Base-by-base conservation (phyloP, 2,113 vertebrate genomes). In the Microtus pennsylvanicus region DNA sequence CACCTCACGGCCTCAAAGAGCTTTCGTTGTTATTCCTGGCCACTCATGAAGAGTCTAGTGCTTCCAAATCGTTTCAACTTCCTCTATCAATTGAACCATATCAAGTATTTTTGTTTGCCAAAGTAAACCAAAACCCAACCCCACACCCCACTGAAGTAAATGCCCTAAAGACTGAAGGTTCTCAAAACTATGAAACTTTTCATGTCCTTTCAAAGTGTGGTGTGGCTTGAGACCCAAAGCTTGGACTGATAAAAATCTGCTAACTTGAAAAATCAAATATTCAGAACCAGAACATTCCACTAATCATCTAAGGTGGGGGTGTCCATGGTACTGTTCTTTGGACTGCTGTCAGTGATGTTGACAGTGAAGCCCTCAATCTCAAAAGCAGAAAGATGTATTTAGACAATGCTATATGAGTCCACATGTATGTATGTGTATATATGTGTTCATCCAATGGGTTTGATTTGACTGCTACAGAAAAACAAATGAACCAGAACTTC, bases 191-290 rank as follows among this genome's bases (percentile, higher is more conserved):
- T 92, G 42, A 19, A 89, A 17, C 35, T 9, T 87, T 82, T 83
- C 47, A 30, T 24, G 2, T 38, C 45, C 91, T 78, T 88, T 58
- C 63, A 77, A 78, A 94, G n/a, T 12, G 2, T 45, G 70, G 47
- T 93, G 12, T 75, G 10, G 42, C 47, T 19, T 67, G 58, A 89
- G 89, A 65, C 50, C 77, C 69, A 70, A 74, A 90, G 74, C 19
- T 83, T 65, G 21, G 5, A 55, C 8, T 87, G 26, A 87, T 26
- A 87, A 94, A 72, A 90, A 76, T n/a, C 24, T 76, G 61, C n/a
- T 63, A 77, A 90, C 35, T 92, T 92, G 50, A 90, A 90, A 74
- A 88, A 76, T 35, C 45, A 87, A 86, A 93, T 47, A 58, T 77
- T 78, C 52, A 87, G 69, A 88, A n/a, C 58, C 47, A 61, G 58